Percentiles rank a stretch among this genome's conserved stretches.
Conservation (phyloP, 2,888 invertebrate genomes). For the Archips xylosteana region DNA sequence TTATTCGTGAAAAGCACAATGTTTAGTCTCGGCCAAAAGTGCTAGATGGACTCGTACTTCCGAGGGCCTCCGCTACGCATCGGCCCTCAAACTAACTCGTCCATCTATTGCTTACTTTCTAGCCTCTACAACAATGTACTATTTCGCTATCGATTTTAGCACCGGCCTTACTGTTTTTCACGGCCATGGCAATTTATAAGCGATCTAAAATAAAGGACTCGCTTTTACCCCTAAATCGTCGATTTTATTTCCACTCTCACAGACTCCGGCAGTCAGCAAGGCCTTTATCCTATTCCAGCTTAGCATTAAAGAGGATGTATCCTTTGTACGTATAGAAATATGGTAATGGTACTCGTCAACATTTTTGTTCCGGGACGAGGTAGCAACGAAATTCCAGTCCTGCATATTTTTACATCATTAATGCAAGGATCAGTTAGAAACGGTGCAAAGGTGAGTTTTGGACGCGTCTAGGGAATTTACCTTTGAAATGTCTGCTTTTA, state of each 20-base stretch:
- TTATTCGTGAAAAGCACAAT: too few relatives aligned
- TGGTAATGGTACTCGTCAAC: slow-evolving; percentile 40
- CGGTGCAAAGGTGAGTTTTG: slow-evolving; percentile 17
- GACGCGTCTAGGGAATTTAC: slow-evolving; percentile 14
- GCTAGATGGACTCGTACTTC: too few relatives aligned
- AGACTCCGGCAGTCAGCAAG: slow-evolving; percentile 9
- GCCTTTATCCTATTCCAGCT: slow-evolving; percentile 24
- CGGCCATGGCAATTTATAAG: background rate
- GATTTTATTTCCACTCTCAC: slow-evolving; percentile 11
- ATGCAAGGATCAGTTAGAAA: slow-evolving; percentile 27
- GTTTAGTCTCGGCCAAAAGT: too few relatives aligned
- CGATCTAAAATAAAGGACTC: background rate
- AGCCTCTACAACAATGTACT: too few relatives aligned
- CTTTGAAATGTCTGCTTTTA: slow-evolving; percentile 25
- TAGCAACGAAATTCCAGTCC: slow-evolving; percentile 35
- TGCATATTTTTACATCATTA: slow-evolving; percentile 43
- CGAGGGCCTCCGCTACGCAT: too few relatives aligned
- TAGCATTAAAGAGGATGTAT: slow-evolving; percentile 33
- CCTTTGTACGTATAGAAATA: slow-evolving; percentile 40
- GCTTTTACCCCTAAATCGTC: slow-evolving; percentile 1
- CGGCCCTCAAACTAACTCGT: too few relatives aligned
- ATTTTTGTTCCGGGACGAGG: slow-evolving; percentile 38
- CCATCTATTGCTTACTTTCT: too few relatives aligned
- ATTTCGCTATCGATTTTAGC: too few relatives aligned
- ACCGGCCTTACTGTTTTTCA: too few relatives aligned